These are phyloP conservation scores for Ciconia nigra DNA, from an alignment of 2,797 vertebrate species.

Conservation along the genomic window DNA sequence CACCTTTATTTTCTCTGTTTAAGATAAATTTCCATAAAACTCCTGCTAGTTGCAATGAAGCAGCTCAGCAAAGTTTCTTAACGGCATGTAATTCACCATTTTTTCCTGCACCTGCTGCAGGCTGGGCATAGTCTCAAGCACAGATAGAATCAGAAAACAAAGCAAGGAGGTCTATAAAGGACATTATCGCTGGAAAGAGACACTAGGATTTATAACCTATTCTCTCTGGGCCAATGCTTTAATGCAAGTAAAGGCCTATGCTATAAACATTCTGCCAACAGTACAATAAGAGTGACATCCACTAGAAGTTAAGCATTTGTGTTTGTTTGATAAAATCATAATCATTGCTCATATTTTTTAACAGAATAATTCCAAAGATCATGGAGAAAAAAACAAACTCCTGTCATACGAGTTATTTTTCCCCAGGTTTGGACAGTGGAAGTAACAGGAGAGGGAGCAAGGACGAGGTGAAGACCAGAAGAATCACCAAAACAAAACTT, in stretches of 20 bases:
- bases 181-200: background rate
- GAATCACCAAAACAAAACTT: background rate
- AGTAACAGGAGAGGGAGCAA: background rate
- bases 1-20: background rate
- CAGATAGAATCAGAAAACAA: slow-evolving; percentile 7
- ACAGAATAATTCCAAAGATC: background rate
- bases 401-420: background rate
- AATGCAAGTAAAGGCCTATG: background rate
- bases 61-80: background rate
- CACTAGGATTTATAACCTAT: background rate
- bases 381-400: background rate
- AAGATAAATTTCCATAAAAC: background rate
- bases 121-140: background rate
- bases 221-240: slow-evolving; percentile 4
- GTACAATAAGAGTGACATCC: background rate
- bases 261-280: background rate
- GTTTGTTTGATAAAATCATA: background rate
- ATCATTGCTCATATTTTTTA: background rate
- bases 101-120: background rate
- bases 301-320: background rate
- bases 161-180: background rate
- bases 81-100: background rate
- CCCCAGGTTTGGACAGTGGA: background rate
- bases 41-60: background rate
- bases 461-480: background rate